Evolutionary conservation across 1,140 invertebrate genomes (phyloP).

Genomic region (Octopus bimaculoides): DNA sequence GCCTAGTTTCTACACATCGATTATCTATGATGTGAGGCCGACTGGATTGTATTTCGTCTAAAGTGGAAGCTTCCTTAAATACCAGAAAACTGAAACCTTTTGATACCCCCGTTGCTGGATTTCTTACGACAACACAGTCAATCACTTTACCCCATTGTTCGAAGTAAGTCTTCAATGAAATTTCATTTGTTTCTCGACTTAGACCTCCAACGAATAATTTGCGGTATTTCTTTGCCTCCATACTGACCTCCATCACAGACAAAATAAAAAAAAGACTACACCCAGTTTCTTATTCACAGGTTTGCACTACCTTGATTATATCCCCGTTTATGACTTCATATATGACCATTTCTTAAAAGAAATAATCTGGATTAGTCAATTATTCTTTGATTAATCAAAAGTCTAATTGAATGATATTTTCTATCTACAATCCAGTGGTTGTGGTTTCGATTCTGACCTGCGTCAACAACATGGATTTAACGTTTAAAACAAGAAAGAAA

Average conservation of each 20-base stretch:
- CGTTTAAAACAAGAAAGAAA: too few relatives aligned
- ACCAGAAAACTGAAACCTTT: not conserved
- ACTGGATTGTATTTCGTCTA: not conserved
- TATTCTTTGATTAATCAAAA: too few relatives aligned
- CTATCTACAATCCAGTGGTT: too few relatives aligned
- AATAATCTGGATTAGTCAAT: too few relatives aligned
- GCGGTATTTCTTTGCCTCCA: conserved; percentile 39
- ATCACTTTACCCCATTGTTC: conserved; percentile 96
- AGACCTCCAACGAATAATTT: conserved; percentile 80
- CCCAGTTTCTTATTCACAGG: too few relatives aligned
- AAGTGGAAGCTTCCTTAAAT: not conserved
- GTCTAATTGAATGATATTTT: too few relatives aligned
- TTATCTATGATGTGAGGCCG: not conserved
- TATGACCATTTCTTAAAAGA: too few relatives aligned
- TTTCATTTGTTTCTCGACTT: conserved; percentile 74
- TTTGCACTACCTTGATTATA: too few relatives aligned
- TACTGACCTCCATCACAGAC: conserved; percentile 14
- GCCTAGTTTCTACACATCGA: not conserved
- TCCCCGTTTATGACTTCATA: too few relatives aligned
- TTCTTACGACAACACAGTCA: conserved; percentile 97
- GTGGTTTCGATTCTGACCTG: too few relatives aligned
- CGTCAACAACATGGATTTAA: too few relatives aligned
- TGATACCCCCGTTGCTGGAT: conserved; percentile 78
- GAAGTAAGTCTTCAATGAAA: conserved; percentile 88
- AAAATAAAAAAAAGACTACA: too few relatives aligned